These are phyloP conservation scores for Galeruca laticollis DNA, from an alignment of 2,888 invertebrate species.

Conservation along the genomic window DNA sequence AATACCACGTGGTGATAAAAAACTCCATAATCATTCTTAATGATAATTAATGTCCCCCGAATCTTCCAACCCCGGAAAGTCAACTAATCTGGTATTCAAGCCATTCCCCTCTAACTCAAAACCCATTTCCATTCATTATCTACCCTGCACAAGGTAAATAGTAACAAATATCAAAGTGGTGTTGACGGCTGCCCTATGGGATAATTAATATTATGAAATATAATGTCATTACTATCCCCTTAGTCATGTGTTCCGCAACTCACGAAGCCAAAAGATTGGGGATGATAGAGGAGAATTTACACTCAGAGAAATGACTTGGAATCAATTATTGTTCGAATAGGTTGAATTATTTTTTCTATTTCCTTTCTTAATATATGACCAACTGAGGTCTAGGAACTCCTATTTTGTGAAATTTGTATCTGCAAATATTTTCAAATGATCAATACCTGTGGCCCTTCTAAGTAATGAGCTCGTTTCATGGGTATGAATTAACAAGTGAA, in stretches of 20 bases:
- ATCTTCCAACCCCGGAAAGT: slow-evolving; percentile 8
- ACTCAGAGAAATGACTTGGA: slow-evolving; percentile 38
- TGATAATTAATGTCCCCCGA: slow-evolving; percentile 25
- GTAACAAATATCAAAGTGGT: slow-evolving; percentile 45
- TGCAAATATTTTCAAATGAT: no score
- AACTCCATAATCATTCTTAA: slow-evolving; percentile 17
- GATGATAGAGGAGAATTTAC: slow-evolving; percentile 27
- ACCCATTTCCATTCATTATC: slow-evolving; percentile 34
- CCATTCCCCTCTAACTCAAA: slow-evolving; percentile 14
- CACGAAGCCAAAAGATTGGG: slow-evolving; percentile 35
- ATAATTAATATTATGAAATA: slow-evolving; percentile 64
- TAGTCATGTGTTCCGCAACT: slow-evolving; percentile 60
- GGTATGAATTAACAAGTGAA: no score
- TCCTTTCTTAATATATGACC: no score
- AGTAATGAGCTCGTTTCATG: no score
- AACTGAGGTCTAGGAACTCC: no score
- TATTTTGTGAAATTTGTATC: no score
- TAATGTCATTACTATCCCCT: slow-evolving; percentile 61
- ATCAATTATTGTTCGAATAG: not conserved
- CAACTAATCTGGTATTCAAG: slow-evolving; percentile 24
- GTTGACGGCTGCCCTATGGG: slow-evolving; percentile 46
- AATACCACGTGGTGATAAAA: slow-evolving; percentile 12
- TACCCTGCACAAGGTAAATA: slow-evolving; percentile 41
- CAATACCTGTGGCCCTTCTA: no score
- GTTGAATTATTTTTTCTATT: no score